These are phyloP conservation scores for Lophotriccus pileatus DNA, from an alignment of 2,797 vertebrate genomes.

Conservation along the genomic window DNA sequence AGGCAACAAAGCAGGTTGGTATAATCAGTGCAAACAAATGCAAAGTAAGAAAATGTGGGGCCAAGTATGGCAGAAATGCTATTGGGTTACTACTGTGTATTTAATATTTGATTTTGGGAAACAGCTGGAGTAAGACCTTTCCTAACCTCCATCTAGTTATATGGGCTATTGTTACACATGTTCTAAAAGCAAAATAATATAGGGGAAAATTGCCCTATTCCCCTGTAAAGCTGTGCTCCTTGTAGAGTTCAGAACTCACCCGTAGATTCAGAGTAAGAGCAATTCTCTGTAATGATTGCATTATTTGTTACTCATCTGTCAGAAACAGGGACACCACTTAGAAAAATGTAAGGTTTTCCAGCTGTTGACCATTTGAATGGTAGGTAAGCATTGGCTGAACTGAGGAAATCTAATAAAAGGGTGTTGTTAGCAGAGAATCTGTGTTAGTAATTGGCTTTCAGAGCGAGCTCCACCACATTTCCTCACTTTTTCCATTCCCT, in stretches of 20 bases:
- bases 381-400: background rate
- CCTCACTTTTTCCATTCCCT: conserved; percentile 40
- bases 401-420: background rate
- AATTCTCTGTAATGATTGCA: background rate
- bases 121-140: background rate
- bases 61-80: background rate
- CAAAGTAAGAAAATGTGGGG: background rate
- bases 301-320: background rate
- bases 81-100: background rate
- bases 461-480: background rate
- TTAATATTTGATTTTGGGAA: conserved; percentile 9
- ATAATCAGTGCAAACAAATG: background rate
- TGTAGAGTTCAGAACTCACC: background rate
- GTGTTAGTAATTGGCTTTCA: background rate
- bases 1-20: background rate
- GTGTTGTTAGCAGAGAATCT: background rate
- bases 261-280: background rate
- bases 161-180: background rate
- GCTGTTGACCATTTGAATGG: background rate
- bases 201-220: background rate
- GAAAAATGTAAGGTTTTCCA: background rate
- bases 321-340: background rate
- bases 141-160: background rate
- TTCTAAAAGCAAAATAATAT: background rate
- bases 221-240: background rate